These are phyloP conservation scores for Marronus borbonicus DNA, from an alignment of 2,888 invertebrate genomes.

Conservation along the genomic window DNA sequence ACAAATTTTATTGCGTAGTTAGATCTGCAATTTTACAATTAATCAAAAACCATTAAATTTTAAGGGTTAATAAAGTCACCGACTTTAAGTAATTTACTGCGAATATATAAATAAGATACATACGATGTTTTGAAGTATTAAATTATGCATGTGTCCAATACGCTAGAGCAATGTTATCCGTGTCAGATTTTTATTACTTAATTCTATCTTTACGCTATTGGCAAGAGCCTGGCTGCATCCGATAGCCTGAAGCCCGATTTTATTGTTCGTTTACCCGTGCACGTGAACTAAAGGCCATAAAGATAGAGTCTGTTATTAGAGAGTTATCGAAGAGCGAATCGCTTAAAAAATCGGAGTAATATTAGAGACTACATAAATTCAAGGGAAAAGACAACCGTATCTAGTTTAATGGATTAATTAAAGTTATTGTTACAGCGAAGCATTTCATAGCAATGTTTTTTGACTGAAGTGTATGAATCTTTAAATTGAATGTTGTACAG, in stretches of 20 bases:
- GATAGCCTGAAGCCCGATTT: not conserved
- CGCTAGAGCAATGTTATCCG: not conserved
- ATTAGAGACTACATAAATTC: too few species aligned
- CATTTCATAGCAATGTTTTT: not conserved
- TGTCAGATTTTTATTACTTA: constrained; percentile 2
- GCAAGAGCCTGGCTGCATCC: not conserved
- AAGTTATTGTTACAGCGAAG: not conserved
- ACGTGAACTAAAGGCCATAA: constrained; percentile 1
- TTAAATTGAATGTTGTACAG: too few species aligned
- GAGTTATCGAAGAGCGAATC: not conserved
- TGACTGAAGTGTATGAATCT: too few species aligned
- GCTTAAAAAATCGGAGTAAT: too few species aligned
- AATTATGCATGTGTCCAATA: constrained; percentile 24
- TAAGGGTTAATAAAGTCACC: constrained; percentile 36
- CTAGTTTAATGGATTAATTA: too few species aligned
- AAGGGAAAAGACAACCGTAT: too few species aligned
- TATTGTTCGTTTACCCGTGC: not conserved
- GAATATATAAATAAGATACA: constrained; percentile 36
- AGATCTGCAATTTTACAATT: constrained; percentile 30
- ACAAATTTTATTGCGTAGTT: constrained; percentile 28
- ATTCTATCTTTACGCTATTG: constrained; percentile 11
- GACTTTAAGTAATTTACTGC: constrained; percentile 31
- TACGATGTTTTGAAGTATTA: constrained; percentile 1
- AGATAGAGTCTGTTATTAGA: not conserved
- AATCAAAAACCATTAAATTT: constrained; percentile 44